phyloP scores from a whole-genome alignment of 2,113 vertebrate species.

The Sebastes fasciatus region DNA sequence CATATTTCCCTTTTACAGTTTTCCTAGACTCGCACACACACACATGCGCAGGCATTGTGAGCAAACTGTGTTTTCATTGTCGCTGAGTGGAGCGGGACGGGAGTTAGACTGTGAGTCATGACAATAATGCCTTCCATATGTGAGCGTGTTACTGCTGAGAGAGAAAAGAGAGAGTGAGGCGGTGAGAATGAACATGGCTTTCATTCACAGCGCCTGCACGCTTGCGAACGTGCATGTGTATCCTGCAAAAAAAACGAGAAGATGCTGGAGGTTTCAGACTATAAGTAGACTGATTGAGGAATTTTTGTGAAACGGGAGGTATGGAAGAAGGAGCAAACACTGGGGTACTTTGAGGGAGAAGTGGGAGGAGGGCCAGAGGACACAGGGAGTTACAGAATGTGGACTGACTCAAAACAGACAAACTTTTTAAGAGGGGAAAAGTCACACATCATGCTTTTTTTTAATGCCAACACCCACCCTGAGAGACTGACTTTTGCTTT shows the following conservation, averaged over 20 bases:
- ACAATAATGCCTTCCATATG: slow-evolving; percentile 86
- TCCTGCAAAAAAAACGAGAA: slow-evolving; percentile 29
- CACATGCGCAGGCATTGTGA: slow-evolving; percentile 46
- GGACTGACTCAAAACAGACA: slow-evolving; percentile 37
- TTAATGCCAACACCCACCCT: slow-evolving; percentile 15
- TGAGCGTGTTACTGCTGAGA: slow-evolving; percentile 68
- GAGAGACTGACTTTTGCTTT: not conserved
- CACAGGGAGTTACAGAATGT: slow-evolving; percentile 52
- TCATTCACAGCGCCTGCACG: slow-evolving; percentile 50
- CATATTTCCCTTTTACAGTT: slow-evolving; percentile 41
- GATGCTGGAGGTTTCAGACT: slow-evolving; percentile 48
- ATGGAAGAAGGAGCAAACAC: slow-evolving; percentile 55
- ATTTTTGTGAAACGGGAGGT: slow-evolving; percentile 36
- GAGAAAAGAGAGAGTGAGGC: slow-evolving; percentile 59
- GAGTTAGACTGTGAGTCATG: slow-evolving; percentile 82
- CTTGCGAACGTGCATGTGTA: not conserved
- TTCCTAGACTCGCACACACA: slow-evolving; percentile 30
- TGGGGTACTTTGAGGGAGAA: slow-evolving; percentile 66
- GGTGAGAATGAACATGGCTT: slow-evolving; percentile 61
- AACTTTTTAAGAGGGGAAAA: slow-evolving; percentile 38
- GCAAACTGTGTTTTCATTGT: slow-evolving; percentile 81
- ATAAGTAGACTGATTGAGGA: slow-evolving; percentile 73
- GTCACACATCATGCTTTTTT: slow-evolving; percentile 20
- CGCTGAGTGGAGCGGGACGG: slow-evolving; percentile 67
- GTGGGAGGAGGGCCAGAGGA: slow-evolving; percentile 22